Conservation (phyloP, 2,888 invertebrate species). For the Eupithecia vulgata region DNA sequence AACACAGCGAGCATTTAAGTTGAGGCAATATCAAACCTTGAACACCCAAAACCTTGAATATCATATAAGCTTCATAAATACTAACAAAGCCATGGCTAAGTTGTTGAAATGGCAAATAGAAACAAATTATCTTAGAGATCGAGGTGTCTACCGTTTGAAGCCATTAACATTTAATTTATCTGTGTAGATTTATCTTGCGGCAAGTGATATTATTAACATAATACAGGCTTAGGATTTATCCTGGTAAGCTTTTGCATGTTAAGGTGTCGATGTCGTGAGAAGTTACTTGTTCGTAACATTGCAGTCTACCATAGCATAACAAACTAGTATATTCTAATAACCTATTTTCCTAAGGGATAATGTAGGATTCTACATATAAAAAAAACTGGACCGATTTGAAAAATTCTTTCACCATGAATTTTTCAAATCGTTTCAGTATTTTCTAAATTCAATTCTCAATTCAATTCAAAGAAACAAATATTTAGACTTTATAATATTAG, state of each 20-base stretch:
- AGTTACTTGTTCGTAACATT: neutral
- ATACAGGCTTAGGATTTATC: conserved; percentile 19
- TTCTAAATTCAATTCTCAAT: too few relatives aligned
- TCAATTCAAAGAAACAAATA: too few relatives aligned
- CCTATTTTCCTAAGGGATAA: too few relatives aligned
- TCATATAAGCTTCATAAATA: conserved; percentile 17
- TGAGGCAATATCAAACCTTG: conserved; percentile 10
- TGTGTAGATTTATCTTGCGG: conserved; percentile 27
- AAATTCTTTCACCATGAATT: too few relatives aligned
- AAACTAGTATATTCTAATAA: too few relatives aligned
- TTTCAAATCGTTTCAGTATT: too few relatives aligned
- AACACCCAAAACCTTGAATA: conserved; percentile 13
- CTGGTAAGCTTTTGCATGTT: conserved; percentile 29
- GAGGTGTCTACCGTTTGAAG: conserved; percentile 29
- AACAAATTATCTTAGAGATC: conserved; percentile 30
- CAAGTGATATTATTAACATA: conserved; percentile 22
- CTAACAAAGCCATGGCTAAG: conserved; percentile 19
- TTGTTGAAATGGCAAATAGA: conserved; percentile 23
- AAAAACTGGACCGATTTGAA: too few relatives aligned
- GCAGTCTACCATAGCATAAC: neutral
- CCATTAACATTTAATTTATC: conserved; percentile 35
- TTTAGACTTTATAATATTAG: too few relatives aligned
- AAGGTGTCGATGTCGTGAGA: neutral
- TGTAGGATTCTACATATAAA: too few relatives aligned
- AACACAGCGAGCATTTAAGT: neutral